Base-by-base conservation (phyloP, 2,113 vertebrate genomes). In the Odontesthes bonariensis region DNA sequence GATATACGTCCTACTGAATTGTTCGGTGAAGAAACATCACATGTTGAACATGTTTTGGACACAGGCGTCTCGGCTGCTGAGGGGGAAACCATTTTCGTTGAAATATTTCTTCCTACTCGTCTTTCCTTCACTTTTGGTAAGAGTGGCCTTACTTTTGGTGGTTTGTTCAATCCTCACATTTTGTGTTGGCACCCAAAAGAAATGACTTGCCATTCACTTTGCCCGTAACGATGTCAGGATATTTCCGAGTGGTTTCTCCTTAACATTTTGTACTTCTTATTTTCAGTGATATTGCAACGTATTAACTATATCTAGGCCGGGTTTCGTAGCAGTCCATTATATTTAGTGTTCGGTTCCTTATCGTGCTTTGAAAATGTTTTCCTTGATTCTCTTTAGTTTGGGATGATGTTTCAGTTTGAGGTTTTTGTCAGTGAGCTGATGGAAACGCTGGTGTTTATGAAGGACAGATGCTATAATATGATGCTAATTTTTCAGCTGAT, bases 111-210 rank as follows among this genome's bases (percentile, higher is more conserved):
- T 59, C 23, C 46, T 67, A n/a, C 62, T 66, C 55, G 33, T 20
- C 72, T 84, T 72, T 72, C 17, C 70, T 81, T 44, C 80, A 10
- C 62, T 59, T 69, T 68, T 77, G 33, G 68, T 83, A 44, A 66
- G 49, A 73, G 91, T 71, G 87, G 93, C 94, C 93, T 94, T 94
- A 88, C 31, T 87, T 51, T 33, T 19, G 40, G 27, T 27, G 27
- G 27, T 27, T 27, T 65, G 63, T 67, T 69, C 27, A 7, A 51
- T 67, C 32, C 38, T 52, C 42, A 6, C 79, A 3, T 66, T 81
- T 79, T 12, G n/a, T 38, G 75, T 86, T 61, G 8, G 61, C 57
- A 79, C 5, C 58, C 55, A 35, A 14, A 19, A 75, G 63, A 38
- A 42, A 58, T 54, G n/a, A 44, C n/a, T 11, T 4, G 38, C 60